Percentiles rank a stretch among this genome's conserved stretches.
Evolutionary conservation across 2,797 vertebrate genomes (phyloP).

Genomic region (Microtus obscurus): DNA sequence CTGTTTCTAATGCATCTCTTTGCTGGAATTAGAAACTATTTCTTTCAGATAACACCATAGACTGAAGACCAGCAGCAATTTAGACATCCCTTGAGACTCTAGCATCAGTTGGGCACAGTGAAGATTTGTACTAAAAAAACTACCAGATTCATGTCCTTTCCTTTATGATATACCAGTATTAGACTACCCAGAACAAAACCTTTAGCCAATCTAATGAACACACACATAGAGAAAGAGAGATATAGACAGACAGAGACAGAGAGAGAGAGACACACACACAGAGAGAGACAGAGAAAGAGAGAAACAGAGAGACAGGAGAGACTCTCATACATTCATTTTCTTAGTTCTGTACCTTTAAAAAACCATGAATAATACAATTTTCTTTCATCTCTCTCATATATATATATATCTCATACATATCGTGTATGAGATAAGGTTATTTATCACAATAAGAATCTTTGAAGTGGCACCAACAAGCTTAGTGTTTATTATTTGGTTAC

Average conservation of each 20-base stretch:
- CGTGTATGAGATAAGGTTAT: background rate
- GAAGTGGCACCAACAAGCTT: background rate
- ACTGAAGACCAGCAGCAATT: background rate
- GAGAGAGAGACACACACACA: background rate
- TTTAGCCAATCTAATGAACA: background rate
- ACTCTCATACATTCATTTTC: background rate
- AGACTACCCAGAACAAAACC: background rate
- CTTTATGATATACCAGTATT: background rate
- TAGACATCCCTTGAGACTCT: background rate
- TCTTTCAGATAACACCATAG: background rate
- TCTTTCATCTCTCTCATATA: background rate
- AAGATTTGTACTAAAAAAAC: background rate
- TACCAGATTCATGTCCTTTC: background rate
- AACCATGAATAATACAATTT: background rate
- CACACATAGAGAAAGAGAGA: background rate
- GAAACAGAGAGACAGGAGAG: background rate
- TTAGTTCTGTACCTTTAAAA: background rate
- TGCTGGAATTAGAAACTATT: background rate
- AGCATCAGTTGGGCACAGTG: background rate
- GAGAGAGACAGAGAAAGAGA: background rate
- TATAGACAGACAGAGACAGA: background rate
- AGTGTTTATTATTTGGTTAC: background rate
- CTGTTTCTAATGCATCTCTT: background rate
- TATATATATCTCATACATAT: background rate
- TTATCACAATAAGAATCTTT: background rate